Base-by-base conservation (phyloP, 1,140 invertebrate species). In the Pogonomyrmex barbatus region DNA sequence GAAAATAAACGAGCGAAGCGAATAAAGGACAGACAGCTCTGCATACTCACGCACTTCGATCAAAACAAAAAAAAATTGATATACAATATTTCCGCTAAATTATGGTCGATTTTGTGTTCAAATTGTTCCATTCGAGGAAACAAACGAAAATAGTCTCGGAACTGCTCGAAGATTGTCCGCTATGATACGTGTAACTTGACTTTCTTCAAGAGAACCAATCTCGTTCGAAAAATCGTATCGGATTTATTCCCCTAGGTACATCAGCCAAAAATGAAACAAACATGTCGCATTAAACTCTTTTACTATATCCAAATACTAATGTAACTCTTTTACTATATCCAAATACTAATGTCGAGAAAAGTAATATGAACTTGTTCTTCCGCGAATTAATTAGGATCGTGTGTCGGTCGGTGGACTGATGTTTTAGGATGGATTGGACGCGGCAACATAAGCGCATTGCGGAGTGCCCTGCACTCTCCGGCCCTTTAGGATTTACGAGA, bases 81-180 rank as follows among this genome's bases (percentile, higher is more conserved):
- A 86, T 90, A 91, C 91, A 89, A 92, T 93, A 93, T 93, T 93
- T 89, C 85, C 91, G 90, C 91, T 93, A 90, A 92, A 93, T 91
- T 92, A 89, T 91, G 86, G 88, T 89, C 88, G 78, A 71, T 58
- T 85, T 88, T 78, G 81, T 68, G 24, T 24, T 24, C 87, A 77
- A 90, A 90, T 88, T 88, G 76, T 70, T 87, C 78, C 45, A 50
- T 10, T 56, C 45, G 17, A 8, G 4, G 50, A 39, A 73, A 42
- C 77, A 52, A 9, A 65, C 45, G 42, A 78, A 62, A 14, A 42
- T 33, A 39, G 33, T 67, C 33, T 65, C 58, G 33, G n/a, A 17
- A 1, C 9, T 65, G 60, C 14, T 54, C 33, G 47, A 81, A 79
- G n/a, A 67, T 79, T 24, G 12, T 67, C 62, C 17, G n/a, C 42